Evolutionary conservation across 1,140 invertebrate species (phyloP), one percentile per base, ranked within the genome.

Genomic region (Hydropsyche tenuis): DNA sequence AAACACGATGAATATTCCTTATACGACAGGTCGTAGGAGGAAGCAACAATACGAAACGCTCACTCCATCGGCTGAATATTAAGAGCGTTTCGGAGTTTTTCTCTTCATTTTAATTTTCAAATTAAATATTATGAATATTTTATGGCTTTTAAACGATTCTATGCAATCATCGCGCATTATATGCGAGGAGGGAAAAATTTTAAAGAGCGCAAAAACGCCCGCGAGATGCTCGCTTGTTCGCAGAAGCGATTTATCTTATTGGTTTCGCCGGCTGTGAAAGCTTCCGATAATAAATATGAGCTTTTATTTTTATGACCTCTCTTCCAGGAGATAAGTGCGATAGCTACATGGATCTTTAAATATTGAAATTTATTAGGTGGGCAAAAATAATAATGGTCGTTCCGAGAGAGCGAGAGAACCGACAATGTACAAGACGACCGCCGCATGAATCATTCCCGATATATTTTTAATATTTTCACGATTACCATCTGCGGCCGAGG

Each of bases 331-430:
- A 70, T 70, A 70, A 70, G 69, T 70, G 69, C 51, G 48, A 70
- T 70, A 70, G 53, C 69, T 70, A 62, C 69, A 62, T 42, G 69
- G 46, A 70, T 60, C 69, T 70, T 70, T 70, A 70, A 70, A 70
- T 70, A 70, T 70, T 70, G 53, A 70, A 70, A 70, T 70, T 70
- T 70, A 70, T 70, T 68, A 48, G 65, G 45, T 48, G 45, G 42
- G 65, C 43, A 48, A 48, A 68, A 68, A 68, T 68, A 68, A 68
- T 68, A 68, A 68, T 43, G 43, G 63, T 46, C 30, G 18, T 12
- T 18, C 43, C 18, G 63, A 16, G 22, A 63, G 25, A 53, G 20
- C 9, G 48, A 53, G 16, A n/a, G 16, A 53, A 3, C 30, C 30
- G 30, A 37, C 30, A 37, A 37, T 37, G 9, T 37, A 37, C 30